Percentiles rank a stretch among this genome's conserved stretches.
phyloP scores from a whole-genome alignment of 2,888 invertebrate species.

The Imbricaverruca yamaguchii region DNA sequence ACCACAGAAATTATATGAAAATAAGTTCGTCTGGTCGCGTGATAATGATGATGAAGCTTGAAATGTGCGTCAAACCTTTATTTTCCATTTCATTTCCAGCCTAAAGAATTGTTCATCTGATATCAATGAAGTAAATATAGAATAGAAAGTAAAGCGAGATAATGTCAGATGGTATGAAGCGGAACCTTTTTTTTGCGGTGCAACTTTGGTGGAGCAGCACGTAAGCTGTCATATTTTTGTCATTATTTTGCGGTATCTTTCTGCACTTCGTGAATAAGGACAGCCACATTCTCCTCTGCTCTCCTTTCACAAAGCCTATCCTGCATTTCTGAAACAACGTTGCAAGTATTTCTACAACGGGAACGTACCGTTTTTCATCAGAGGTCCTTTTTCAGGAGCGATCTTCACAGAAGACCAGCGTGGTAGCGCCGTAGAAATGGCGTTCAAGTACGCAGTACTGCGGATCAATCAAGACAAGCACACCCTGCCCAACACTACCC shows the following conservation, averaged over 20 bases:
- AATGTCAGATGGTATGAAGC: too few species aligned
- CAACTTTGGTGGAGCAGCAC: neutral
- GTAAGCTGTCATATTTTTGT: neutral
- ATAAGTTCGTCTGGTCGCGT: too few species aligned
- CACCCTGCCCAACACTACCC: constrained; percentile 72
- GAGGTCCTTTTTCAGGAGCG: constrained; percentile 26
- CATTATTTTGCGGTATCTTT: neutral
- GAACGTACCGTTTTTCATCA: neutral
- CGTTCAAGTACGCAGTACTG: constrained; percentile 91
- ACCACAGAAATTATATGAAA: too few species aligned
- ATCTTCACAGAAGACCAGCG: constrained; percentile 61
- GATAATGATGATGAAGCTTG: too few species aligned
- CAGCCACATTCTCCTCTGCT: neutral
- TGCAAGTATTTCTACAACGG: neutral
- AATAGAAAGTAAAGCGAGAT: too few species aligned
- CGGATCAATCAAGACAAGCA: constrained; percentile 80
- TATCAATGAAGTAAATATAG: too few species aligned
- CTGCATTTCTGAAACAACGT: neutral
- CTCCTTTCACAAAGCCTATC: neutral
- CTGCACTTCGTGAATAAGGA: neutral
- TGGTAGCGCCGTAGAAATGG: constrained; percentile 76
- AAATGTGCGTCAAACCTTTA: too few species aligned
- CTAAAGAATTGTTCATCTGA: too few species aligned
- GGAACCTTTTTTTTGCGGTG: too few species aligned
- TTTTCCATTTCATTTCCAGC: too few species aligned